Conservation (phyloP, 2,888 invertebrate genomes). For the Thymelicus sylvestris region DNA sequence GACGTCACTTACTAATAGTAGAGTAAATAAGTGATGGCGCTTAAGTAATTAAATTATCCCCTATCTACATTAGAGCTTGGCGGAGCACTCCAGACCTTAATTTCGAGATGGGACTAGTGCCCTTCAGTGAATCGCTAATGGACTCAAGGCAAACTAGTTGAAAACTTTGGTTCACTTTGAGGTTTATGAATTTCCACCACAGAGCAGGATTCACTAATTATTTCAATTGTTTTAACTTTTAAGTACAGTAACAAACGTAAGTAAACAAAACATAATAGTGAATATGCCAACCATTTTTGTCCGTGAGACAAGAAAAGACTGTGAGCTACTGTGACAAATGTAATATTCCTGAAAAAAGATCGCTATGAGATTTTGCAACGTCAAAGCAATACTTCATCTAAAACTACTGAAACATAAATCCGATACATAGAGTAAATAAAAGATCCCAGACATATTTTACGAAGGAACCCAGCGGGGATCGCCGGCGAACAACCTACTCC, state of each 20-base stretch:
- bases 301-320: no score
- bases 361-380: neutral
- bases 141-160: neutral
- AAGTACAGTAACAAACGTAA: no score
- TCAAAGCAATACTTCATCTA: conserved; percentile 12
- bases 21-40: neutral
- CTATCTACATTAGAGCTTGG: neutral
- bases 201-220: no score
- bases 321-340: no score
- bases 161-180: neutral
- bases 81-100: no score
- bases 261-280: no score
- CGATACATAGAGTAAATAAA: conserved; percentile 20
- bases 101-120: no score
- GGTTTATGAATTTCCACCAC: no score
- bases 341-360: no score
- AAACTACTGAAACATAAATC: conserved; percentile 17
- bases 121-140: neutral
- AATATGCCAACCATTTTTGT: no score
- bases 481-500: conserved; percentile 12
- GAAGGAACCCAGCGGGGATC: conserved; percentile 7
- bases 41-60: neutral
- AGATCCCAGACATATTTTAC: conserved; percentile 22
- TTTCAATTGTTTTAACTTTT: no score
- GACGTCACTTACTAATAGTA: neutral